These are phyloP conservation scores for Machimus rusticus DNA, from an alignment of 2,888 invertebrate species.

Conservation along the genomic window DNA sequence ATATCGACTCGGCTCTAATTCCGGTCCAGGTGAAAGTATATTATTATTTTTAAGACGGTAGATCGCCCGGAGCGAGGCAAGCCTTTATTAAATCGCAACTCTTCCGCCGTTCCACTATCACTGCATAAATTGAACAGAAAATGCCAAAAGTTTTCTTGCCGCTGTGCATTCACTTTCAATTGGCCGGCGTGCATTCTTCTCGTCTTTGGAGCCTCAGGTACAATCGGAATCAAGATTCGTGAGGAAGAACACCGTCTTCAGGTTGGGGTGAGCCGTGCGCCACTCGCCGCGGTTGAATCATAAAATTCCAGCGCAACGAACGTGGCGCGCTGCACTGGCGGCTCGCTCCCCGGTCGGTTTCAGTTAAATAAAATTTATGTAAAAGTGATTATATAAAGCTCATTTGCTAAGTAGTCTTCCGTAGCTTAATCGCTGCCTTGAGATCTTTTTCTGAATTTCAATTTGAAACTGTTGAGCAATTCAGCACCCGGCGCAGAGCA, in stretches of 20 bases:
- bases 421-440: slow-evolving; percentile 11
- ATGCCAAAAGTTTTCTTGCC: slow-evolving; percentile 26
- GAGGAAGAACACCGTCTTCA: slow-evolving; percentile 7
- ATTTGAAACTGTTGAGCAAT: slow-evolving; percentile 20
- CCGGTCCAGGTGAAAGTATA: slow-evolving; percentile 33
- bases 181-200: slow-evolving; percentile 7
- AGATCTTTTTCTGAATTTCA: slow-evolving; percentile 27
- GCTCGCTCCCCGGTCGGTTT: background rate
- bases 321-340: background rate
- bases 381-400: slow-evolving; percentile 36
- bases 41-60: background rate
- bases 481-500: background rate
- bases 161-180: slow-evolving; percentile 28
- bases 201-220: background rate
- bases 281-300: background rate
- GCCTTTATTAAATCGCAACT: slow-evolving; percentile 22
- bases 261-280: background rate
- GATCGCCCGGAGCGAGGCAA: background rate
- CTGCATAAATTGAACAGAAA: slow-evolving; percentile 33
- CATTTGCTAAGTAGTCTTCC: slow-evolving; percentile 39
- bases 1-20: background rate
- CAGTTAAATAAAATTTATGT: slow-evolving; percentile 33
- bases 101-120: slow-evolving; percentile 29
- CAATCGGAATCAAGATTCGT: background rate
- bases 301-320: background rate